phyloP scores from a whole-genome alignment of 2,888 invertebrate species.

The Beris chalybata region DNA sequence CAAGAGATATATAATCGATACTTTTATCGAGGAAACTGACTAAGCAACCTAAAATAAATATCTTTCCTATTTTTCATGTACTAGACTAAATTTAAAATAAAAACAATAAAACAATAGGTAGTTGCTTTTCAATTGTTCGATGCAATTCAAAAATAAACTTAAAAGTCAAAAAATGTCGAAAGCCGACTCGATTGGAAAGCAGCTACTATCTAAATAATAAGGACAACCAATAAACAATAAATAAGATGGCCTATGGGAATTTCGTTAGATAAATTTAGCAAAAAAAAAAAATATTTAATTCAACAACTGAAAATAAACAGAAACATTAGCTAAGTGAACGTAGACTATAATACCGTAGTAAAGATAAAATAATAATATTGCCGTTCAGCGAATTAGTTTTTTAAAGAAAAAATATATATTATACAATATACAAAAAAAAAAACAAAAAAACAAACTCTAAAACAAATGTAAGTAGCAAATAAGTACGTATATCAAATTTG shows the following conservation, averaged over 20 bases:
- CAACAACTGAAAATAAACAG: constrained; percentile 21
- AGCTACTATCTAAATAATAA: neutral
- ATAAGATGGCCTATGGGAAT: constrained; percentile 37
- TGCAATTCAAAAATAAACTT: no score
- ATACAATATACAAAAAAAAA: constrained; percentile 5
- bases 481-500: constrained; percentile 2
- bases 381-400: constrained; percentile 20
- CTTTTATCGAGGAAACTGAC: constrained; percentile 54
- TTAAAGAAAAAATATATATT: constrained; percentile 17
- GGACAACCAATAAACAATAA: constrained; percentile 37
- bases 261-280: constrained; percentile 22
- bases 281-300: constrained; percentile 23
- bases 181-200: no score
- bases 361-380: neutral
- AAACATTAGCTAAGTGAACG: constrained; percentile 7
- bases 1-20: constrained; percentile 55
- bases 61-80: no score
- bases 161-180: no score
- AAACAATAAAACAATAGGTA: no score
- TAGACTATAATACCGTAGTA: neutral
- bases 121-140: no score
- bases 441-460: neutral
- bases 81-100: no score
- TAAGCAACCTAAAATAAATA: no score
- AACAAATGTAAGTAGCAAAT: neutral